Conservation (phyloP, 53 echinoderm and acorn worm genomes). For the Hippasteria phrygiana region DNA sequence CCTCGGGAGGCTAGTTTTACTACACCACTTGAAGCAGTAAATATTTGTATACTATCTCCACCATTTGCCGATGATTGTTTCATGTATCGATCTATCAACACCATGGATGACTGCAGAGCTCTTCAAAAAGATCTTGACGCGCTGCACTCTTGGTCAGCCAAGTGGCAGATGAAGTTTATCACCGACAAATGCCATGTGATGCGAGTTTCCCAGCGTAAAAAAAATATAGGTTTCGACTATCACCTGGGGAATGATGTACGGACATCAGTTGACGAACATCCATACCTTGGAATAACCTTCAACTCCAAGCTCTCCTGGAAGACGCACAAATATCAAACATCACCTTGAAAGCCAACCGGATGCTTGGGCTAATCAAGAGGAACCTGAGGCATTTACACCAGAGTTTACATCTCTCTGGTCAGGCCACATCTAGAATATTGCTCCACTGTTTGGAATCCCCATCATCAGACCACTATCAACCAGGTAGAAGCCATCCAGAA, state of each 20-base stretch:
- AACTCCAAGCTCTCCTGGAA: slow-evolving; percentile 50
- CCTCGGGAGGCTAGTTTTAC: too few species aligned
- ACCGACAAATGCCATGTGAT: slow-evolving; percentile 52
- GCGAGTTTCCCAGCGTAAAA: slow-evolving; percentile 52
- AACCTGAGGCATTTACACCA: not conserved
- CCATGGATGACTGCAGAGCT: slow-evolving; percentile 29
- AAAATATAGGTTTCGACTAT: slow-evolving; percentile 43
- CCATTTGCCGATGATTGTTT: slow-evolving; percentile 38
- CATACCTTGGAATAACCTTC: slow-evolving; percentile 39
- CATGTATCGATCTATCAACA: slow-evolving; percentile 31
- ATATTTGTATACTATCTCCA: too few species aligned
- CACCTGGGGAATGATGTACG: slow-evolving; percentile 29
- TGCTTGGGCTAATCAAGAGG: slow-evolving; percentile 47
- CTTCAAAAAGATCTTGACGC: slow-evolving; percentile 52
- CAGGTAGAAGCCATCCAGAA: too few species aligned
- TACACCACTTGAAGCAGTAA: too few species aligned
- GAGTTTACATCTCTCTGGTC: not conserved
- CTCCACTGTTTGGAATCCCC: too few species aligned
- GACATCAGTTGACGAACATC: slow-evolving; percentile 38
- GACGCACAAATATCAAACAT: slow-evolving; percentile 33
- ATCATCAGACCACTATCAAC: too few species aligned
- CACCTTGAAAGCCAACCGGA: slow-evolving; percentile 48
- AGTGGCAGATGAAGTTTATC: slow-evolving; percentile 77
- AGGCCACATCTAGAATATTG: not conserved
- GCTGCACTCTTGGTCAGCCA: slow-evolving; percentile 35